A percentile compares a stretch with the other conserved stretches of the same genome.
These are phyloP conservation scores for Brachionichthys hirsutus DNA, from an alignment of 2,113 vertebrate species.

Conservation along the genomic window DNA sequence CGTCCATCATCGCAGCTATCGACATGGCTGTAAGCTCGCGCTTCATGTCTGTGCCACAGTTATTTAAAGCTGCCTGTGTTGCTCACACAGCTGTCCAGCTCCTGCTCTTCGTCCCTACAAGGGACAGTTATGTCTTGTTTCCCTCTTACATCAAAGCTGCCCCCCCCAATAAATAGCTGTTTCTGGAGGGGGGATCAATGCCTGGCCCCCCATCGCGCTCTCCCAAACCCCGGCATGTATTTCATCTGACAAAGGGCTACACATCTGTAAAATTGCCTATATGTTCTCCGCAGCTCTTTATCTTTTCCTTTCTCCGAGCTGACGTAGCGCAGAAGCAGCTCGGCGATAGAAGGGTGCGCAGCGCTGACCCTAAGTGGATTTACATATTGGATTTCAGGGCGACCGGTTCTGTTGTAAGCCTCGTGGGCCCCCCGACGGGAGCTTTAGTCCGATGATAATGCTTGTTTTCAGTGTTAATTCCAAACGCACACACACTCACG, in stretches of 20 bases:
- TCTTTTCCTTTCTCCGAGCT: slow-evolving; percentile 31
- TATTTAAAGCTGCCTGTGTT: slow-evolving; percentile 52
- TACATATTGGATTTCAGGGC: slow-evolving; percentile 80
- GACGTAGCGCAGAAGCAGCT: slow-evolving; percentile 49
- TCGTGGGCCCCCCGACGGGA: slow-evolving; percentile 67
- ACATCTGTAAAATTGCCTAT: slow-evolving; percentile 47
- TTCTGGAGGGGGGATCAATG: slow-evolving; percentile 45
- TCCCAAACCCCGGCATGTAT: slow-evolving; percentile 19
- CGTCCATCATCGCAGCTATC: slow-evolving; percentile 28
- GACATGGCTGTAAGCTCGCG: slow-evolving; percentile 17
- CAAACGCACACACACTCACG: slow-evolving; percentile 43
- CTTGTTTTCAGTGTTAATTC: slow-evolving; percentile 77
- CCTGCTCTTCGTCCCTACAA: slow-evolving; percentile 53
- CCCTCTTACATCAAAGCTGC: slow-evolving; percentile 64
- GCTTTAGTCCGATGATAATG: slow-evolving; percentile 76
- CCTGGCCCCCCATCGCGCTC: slow-evolving; percentile 30
- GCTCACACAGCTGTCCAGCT: slow-evolving; percentile 52
- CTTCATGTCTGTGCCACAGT: slow-evolving; percentile 21
- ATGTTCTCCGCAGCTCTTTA: slow-evolving; percentile 28
- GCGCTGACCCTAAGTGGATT: slow-evolving; percentile 79
- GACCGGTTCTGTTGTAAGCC: slow-evolving; percentile 68
- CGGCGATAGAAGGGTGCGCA: slow-evolving; percentile 46
- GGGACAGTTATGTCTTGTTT: slow-evolving; percentile 56
- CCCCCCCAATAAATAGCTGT: slow-evolving; percentile 37
- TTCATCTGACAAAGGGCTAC: slow-evolving; percentile 36